Evolutionary conservation across 1,140 invertebrate species (phyloP).

Genomic region (Drusus annulatus): DNA sequence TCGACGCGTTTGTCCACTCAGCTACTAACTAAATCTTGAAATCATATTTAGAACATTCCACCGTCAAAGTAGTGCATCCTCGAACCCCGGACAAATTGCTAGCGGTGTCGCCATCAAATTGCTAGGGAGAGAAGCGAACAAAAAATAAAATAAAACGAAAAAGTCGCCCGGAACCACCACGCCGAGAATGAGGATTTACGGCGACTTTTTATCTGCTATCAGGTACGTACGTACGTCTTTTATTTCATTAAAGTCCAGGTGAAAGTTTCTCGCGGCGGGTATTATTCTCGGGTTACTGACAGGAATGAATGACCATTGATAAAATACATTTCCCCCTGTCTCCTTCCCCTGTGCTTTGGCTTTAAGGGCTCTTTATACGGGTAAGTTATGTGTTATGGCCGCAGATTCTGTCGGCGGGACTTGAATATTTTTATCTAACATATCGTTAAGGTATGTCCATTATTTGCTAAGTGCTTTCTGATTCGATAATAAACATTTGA

Average conservation of each 20-base stretch:
- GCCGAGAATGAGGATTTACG: conserved; percentile 49
- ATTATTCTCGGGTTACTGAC: conserved; percentile 49
- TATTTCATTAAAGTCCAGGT: conserved; percentile 55
- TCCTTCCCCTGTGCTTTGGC: neutral
- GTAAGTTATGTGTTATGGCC: neutral
- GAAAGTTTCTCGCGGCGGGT: conserved; percentile 50
- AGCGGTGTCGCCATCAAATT: neutral
- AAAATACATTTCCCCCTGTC: conserved; percentile 50
- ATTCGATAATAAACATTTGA: too few relatives aligned
- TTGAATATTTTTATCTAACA: too few relatives aligned
- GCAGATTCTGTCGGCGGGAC: too few relatives aligned
- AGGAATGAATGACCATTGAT: conserved; percentile 53
- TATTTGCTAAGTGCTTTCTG: too few relatives aligned
- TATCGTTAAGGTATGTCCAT: too few relatives aligned
- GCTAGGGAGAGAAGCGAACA: neutral
- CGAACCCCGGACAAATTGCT: neutral
- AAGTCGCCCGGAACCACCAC: neutral
- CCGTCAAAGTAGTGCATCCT: neutral
- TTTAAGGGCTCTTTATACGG: neutral
- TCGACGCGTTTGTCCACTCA: too few relatives aligned
- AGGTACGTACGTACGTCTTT: conserved; percentile 32
- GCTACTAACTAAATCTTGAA: too few relatives aligned
- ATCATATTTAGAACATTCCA: too few relatives aligned
- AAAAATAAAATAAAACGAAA: neutral
- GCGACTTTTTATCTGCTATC: conserved; percentile 51